These are phyloP conservation scores for Mallotus villosus DNA, from an alignment of 2,797 vertebrate species.

Conservation along the genomic window DNA sequence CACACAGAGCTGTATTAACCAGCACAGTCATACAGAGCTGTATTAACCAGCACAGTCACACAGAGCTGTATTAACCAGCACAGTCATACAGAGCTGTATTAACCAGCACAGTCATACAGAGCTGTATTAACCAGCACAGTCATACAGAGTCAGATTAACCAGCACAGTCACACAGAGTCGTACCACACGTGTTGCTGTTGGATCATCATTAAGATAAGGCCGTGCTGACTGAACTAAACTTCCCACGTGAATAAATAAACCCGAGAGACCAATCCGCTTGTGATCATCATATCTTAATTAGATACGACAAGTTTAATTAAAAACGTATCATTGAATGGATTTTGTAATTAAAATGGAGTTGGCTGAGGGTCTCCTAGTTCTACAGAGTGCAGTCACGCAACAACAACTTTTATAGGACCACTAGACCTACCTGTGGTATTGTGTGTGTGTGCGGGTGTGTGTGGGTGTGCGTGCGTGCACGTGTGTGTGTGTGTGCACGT, in stretches of 20 bases:
- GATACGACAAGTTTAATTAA: slow-evolving; percentile 12
- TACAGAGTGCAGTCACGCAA: slow-evolving; percentile 1
- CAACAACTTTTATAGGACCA: not conserved
- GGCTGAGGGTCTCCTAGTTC: slow-evolving; percentile 2
- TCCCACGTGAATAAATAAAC: slow-evolving; percentile 2
- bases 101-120: not conserved
- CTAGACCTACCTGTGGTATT: not conserved
- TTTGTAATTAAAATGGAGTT: slow-evolving; percentile 14
- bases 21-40: not conserved
- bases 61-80: not conserved
- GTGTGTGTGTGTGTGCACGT: not conserved
- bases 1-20: too few relatives aligned
- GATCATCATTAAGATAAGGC: too few relatives aligned
- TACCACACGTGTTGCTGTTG: not conserved
- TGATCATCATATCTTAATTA: slow-evolving; percentile 14
- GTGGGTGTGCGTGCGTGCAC: not conserved
- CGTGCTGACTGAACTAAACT: not conserved
- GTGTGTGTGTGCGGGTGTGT: not conserved
- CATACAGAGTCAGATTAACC: too few relatives aligned
- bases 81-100: not conserved
- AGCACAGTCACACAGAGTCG: not conserved
- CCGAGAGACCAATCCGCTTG: not conserved
- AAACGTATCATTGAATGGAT: slow-evolving; percentile 10
- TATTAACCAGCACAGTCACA: too few relatives aligned
- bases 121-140: not conserved